Evolutionary conservation across 2,888 invertebrate genomes (phyloP), one percentile per base, ranked within the genome.

Genomic region (Agriopis aurantiaria): DNA sequence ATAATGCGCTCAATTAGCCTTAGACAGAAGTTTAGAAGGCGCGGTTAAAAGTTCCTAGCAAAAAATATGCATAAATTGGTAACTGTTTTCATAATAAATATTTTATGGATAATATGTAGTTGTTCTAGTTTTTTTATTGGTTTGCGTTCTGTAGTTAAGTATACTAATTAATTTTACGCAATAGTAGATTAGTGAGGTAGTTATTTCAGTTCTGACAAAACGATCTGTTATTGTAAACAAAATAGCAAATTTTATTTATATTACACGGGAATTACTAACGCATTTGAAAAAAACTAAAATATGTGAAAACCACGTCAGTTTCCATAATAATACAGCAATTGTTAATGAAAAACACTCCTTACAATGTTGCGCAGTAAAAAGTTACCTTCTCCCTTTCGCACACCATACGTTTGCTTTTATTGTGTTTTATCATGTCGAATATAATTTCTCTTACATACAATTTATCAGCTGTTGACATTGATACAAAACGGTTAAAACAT

Each of bases 401-500:
- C 48, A 23, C 49, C 48, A 56, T 61, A 49, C n/a, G 49, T 61
- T 67, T 49, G 60, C 55, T 55, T 48, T 60, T 60, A 62, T 51
- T 62, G 49, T n/a, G 6, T 57, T 40, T 56, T 66, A 56, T 56
- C 55, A 49, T 49, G 40, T 59, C 40, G 14, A 52, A 70, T 48
- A 17, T 61, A 57, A 63, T 56, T 61, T 62, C 40, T 40, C 41
- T 41, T 23, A 43, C 58, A n/a, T 46, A 8, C 10, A 58, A 80
- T 79, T 75, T 76, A 74, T 79, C 69, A 66, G 45, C 45, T 72
- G 72, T 56, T 23, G 78, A 81, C 83, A 33, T 79, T 80, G 78
- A 43, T 77, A 23, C 17, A 23, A 23, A 23, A 2, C 69, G 81
- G 80, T 79, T 80, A 76, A 82, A 80, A 82, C 69, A 58, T 75